Base-by-base conservation (phyloP, 2,888 invertebrate genomes). In the Hypena proboscidalis region DNA sequence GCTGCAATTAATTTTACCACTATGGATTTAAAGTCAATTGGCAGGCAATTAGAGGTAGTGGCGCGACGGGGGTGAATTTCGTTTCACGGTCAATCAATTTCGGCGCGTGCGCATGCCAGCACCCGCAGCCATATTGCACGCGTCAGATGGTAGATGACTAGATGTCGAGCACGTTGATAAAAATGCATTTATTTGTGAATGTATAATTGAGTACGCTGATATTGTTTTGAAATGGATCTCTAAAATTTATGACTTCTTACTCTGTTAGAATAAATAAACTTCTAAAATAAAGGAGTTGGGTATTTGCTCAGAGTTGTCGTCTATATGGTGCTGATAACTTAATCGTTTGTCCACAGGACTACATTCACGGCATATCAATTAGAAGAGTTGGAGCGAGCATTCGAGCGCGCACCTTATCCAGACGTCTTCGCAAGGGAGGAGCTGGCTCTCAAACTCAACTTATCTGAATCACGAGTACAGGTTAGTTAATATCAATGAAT, bases 401-500 rank as follows among this genome's bases (percentile, higher is more conserved):
- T 98, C 75, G 97, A 98, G 78, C 92, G 98, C 20, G 98, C 98
- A 0, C 98, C 98, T 0, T 98, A 98, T 75, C 98, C 98, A 0
- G 98, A 98, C 80, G 98, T 98, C 0, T 98, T 98, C 74, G 98
- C 98, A 1, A 92, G 98, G 43, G 98, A 98, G 80, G 98, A 98
- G 78, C 89, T 98, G 42, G 98, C 98, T 33, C 92, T 97, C 26
- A 97, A 98, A 79, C 92, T 98, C 38, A 96, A 95, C 70, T 92
- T 98, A 13, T 97, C 97, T 67, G 98, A 98, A 85, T 91, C 91
- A 74, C 80, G 91, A 77, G 91, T 91, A 55, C 91, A 91, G 83
- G 91, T 91, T 69, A 13, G 58, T 58, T 13, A 11, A 8, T 15
- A 20, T 29, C 1, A 19, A 2, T 11, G 3, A 6, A 25, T 11